Percentiles rank a stretch among this genome's conserved stretches.
Evolutionary conservation across 2,797 vertebrate species (phyloP).

Genomic region (Triplophysa bombifrons): DNA sequence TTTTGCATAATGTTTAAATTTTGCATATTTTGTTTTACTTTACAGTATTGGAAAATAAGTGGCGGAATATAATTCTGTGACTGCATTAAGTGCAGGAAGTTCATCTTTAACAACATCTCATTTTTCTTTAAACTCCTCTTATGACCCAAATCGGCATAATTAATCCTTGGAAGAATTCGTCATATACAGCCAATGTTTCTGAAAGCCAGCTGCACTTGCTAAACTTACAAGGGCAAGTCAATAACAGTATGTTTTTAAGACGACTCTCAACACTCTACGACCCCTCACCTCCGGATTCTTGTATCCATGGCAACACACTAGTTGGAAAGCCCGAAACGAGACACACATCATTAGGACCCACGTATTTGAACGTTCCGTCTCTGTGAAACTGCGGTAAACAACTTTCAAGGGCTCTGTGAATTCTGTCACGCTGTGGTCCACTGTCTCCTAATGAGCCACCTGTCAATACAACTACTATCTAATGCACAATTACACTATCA

Average conservation of each 20-base stretch:
- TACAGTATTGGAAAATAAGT: no score
- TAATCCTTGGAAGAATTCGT: not conserved
- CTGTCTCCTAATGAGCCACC: conserved; percentile 76
- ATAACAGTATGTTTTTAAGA: conserved; percentile 34
- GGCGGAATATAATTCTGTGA: no score
- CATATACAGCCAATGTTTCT: not conserved
- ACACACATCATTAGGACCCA: conserved; percentile 63
- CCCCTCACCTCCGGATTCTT: conserved; percentile 38
- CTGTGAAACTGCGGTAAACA: conserved; percentile 56
- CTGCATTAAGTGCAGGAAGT: no score
- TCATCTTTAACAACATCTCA: no score
- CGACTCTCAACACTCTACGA: conserved; percentile 40
- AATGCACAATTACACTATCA: conserved; percentile 50
- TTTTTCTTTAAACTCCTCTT: not conserved
- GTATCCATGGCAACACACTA: conserved; percentile 58
- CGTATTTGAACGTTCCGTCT: conserved; percentile 32
- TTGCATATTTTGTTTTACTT: no score
- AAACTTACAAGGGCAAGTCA: conserved; percentile 7
- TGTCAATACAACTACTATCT: conserved; percentile 63
- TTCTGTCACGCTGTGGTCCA: conserved; percentile 58
- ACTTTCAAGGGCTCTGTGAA: conserved; percentile 59
- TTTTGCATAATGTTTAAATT: no score
- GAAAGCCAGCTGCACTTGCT: not conserved
- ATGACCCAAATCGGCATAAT: not conserved
- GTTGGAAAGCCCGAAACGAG: conserved; percentile 38